Evolutionary conservation across 30 jellyfish, hydroid and myxozoan genomes (phyloP).

Genomic region (Phacellophora camtschatica): DNA sequence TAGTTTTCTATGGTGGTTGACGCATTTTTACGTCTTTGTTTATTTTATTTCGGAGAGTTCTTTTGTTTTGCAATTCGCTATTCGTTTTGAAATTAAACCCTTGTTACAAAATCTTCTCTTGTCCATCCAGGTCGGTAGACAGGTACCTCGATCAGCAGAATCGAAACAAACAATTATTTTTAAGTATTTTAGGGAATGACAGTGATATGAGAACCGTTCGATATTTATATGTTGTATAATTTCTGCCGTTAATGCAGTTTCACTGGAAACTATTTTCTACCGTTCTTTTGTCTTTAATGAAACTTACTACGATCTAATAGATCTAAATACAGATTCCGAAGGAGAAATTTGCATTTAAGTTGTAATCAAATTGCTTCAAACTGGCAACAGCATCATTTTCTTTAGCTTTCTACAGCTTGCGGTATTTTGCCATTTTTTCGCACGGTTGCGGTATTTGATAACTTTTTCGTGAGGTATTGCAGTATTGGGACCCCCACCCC

Average conservation of each 20-base stretch:
- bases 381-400: not conserved
- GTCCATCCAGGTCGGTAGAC: not conserved
- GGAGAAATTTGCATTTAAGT: not conserved
- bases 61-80: too few relatives aligned
- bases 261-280: not conserved
- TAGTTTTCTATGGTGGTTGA: too few relatives aligned
- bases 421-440: constrained; percentile 1
- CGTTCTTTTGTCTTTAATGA: not conserved
- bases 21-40: too few relatives aligned
- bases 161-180: not conserved
- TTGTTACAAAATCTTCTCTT: too few relatives aligned
- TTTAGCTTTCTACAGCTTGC: not conserved
- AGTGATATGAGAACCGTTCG: not conserved
- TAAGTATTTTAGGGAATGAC: not conserved
- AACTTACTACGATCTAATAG: not conserved
- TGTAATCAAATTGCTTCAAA: not conserved
- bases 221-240: not conserved
- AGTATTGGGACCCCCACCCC: constrained; percentile 2
- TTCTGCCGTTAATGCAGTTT: not conserved
- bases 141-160: not conserved
- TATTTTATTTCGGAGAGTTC: too few relatives aligned
- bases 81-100: too few relatives aligned
- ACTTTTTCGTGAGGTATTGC: not conserved
- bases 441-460: not conserved
- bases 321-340: not conserved